These are phyloP conservation scores for Drosophila micromelanica DNA, from an alignment of 1,140 invertebrate genomes.

Conservation along the genomic window DNA sequence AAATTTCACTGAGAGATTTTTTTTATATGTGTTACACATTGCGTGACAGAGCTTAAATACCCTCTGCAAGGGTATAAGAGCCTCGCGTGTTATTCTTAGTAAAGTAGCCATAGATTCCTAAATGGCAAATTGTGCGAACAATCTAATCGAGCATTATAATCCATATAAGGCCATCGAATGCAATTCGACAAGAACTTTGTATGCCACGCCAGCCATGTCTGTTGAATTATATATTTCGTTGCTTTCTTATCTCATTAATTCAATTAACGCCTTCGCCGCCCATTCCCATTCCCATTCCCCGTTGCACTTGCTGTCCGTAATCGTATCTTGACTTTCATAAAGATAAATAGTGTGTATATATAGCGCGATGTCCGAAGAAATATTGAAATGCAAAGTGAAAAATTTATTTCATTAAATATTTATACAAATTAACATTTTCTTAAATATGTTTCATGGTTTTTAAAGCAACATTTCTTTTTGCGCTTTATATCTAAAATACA, in stretches of 20 bases:
- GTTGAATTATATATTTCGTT: conserved; percentile 41
- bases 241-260: conserved; percentile 69
- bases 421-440: background rate
- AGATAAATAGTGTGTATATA: conserved; percentile 18
- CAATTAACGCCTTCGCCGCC: conserved; percentile 45
- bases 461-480: too few relatives aligned
- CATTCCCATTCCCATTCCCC: background rate
- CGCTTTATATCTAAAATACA: too few relatives aligned
- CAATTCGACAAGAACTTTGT: conserved; percentile 50
- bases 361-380: background rate
- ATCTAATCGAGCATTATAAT: conserved; percentile 65
- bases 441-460: background rate
- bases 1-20: too few relatives aligned
- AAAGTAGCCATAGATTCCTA: conserved; percentile 12
- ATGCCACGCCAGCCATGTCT: conserved; percentile 21
- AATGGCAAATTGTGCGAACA: conserved; percentile 39
- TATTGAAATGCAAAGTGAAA: background rate
- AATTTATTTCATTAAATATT: background rate
- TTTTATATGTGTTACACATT: too few relatives aligned
- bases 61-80: background rate
- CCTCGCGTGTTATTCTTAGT: background rate
- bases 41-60: too few relatives aligned
- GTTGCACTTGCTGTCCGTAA: conserved; percentile 12
- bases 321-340: conserved; percentile 19
- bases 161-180: conserved; percentile 42